Percentiles rank a stretch among this genome's conserved stretches.
Evolutionary conservation across 2,113 vertebrate species (phyloP).

Genomic region (Gulo gulo): DNA sequence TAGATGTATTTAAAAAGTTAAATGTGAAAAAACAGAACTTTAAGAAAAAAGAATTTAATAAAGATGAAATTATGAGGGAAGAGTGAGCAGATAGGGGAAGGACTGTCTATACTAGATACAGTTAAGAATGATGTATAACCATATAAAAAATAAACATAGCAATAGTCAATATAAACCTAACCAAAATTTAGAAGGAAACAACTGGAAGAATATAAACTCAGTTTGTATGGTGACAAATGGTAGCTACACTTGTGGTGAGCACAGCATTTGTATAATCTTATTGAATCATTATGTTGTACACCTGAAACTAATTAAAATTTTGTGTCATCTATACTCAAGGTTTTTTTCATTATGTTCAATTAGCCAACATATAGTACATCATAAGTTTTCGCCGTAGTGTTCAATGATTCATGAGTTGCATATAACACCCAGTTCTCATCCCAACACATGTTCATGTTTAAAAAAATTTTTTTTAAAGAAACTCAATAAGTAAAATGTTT

Average conservation of each 20-base stretch:
- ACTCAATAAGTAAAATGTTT: neutral
- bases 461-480: neutral
- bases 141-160: conserved; percentile 26
- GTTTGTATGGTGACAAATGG: neutral
- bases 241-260: neutral
- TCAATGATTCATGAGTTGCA: no score
- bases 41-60: conserved; percentile 20
- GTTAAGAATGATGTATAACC: neutral
- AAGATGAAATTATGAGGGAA: conserved; percentile 8
- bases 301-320: neutral
- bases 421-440: no score
- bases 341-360: neutral
- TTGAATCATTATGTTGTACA: neutral
- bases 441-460: no score
- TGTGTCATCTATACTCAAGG: neutral
- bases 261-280: neutral
- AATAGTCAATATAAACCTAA: conserved; percentile 9
- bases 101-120: neutral
- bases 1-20: neutral
- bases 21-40: conserved; percentile 16
- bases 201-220: neutral
- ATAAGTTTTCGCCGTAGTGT: no score
- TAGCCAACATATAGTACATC: no score
- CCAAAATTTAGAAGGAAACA: conserved; percentile 3
- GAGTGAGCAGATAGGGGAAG: neutral